Evolutionary conservation across 2,888 invertebrate species (phyloP).

Genomic region (Shargacucullia verbasci): DNA sequence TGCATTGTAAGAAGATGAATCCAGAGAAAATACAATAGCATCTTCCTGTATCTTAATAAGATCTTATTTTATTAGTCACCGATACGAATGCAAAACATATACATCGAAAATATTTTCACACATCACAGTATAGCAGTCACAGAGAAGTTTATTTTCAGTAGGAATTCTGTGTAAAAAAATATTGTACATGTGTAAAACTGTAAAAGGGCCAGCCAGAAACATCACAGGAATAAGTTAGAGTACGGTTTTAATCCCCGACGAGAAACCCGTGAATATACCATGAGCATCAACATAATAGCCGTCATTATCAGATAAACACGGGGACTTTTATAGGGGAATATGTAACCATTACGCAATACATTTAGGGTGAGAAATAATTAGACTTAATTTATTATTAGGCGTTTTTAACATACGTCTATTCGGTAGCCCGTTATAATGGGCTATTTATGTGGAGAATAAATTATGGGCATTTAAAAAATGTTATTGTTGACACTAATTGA

Average conservation of each 20-base stretch:
- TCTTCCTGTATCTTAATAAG: too few species aligned
- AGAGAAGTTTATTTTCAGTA: too few species aligned
- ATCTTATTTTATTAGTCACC: too few species aligned
- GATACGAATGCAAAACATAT: too few species aligned
- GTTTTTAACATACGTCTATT: constrained; percentile 40
- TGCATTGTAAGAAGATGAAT: too few species aligned
- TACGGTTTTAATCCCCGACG: constrained; percentile 15
- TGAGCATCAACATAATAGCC: constrained; percentile 26
- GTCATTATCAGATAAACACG: constrained; percentile 34
- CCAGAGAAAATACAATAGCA: too few species aligned
- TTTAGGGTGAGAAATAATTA: constrained; percentile 53
- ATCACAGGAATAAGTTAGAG: neutral
- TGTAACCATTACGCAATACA: constrained; percentile 14
- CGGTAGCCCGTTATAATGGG: constrained; percentile 47
- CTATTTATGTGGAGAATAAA: constrained; percentile 42
- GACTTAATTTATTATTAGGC: constrained; percentile 43
- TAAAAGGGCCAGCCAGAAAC: too few species aligned
- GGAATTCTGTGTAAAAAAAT: too few species aligned
- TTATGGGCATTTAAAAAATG: constrained; percentile 48
- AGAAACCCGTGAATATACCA: constrained; percentile 12
- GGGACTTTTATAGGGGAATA: constrained; percentile 20
- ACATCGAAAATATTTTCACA: neutral
- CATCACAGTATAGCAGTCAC: too few species aligned
- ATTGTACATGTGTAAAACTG: too few species aligned
- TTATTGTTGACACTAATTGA: constrained; percentile 57